These are phyloP conservation scores for Anarhynchus alexandrinus DNA, from an alignment of 2,113 vertebrate genomes.

Conservation along the genomic window DNA sequence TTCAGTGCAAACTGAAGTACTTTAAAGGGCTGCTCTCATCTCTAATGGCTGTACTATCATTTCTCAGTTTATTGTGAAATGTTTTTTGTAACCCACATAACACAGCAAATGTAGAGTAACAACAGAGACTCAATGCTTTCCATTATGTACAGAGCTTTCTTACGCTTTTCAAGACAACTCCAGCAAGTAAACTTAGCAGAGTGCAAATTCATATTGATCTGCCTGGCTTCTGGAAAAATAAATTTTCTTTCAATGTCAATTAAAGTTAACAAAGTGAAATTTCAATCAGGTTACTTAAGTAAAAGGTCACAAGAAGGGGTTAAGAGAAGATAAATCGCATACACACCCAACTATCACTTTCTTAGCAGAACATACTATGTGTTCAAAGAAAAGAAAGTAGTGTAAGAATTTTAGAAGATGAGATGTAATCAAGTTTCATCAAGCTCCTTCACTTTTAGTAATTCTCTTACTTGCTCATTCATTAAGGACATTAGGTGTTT, in stretches of 20 bases:
- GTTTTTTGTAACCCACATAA: not conserved
- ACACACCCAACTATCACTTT: not conserved
- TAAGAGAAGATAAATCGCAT: not conserved
- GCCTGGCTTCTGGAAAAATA: conserved; percentile 4
- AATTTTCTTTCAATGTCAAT: conserved; percentile 51
- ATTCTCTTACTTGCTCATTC: not conserved
- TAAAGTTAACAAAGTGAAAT: conserved; percentile 58
- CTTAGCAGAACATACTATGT: not conserved
- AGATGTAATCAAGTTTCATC: not conserved
- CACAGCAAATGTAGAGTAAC: not conserved
- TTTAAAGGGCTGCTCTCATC: not conserved
- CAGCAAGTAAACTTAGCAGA: conserved; percentile 25
- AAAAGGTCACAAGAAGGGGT: conserved; percentile 11
- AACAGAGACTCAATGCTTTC: not conserved
- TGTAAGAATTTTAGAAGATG: not conserved
- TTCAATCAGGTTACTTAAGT: conserved; percentile 34
- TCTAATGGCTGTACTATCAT: not conserved
- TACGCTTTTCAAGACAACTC: not conserved
- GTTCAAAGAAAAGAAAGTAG: not conserved
- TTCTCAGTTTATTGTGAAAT: not conserved
- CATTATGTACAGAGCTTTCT: not conserved
- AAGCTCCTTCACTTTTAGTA: not conserved
- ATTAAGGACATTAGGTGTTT: not conserved
- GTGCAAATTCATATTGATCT: conserved; percentile 48
- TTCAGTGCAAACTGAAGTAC: not conserved